phyloP scores from a whole-genome alignment of 1,140 invertebrate species.

The Atta colombica region DNA sequence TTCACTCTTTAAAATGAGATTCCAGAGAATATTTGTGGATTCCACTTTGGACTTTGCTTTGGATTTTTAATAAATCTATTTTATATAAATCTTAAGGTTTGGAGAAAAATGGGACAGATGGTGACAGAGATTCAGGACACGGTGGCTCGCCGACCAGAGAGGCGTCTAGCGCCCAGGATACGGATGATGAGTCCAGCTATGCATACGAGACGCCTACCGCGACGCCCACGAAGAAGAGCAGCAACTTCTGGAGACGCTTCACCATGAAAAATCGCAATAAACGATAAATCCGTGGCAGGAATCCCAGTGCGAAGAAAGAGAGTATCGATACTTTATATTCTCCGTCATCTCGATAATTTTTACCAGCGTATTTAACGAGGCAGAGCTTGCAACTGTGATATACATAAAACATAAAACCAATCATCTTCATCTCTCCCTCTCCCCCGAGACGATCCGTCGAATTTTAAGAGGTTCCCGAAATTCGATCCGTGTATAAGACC shows the following conservation, averaged over 20 bases:
- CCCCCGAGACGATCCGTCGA: slow-evolving; percentile 22
- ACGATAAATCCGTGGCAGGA: slow-evolving; percentile 86
- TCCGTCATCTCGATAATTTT: slow-evolving; percentile 66
- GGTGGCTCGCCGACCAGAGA: slow-evolving; percentile 86
- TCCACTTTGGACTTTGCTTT: not conserved
- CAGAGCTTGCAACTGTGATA: slow-evolving; percentile 85
- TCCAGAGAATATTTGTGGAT: not conserved
- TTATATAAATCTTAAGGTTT: slow-evolving; percentile 70
- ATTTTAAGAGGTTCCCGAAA: slow-evolving; percentile 66
- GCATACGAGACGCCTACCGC: slow-evolving; percentile 83
- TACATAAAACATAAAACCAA: slow-evolving; percentile 78
- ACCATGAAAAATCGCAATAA: slow-evolving; percentile 91
- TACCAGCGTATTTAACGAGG: slow-evolving; percentile 76
- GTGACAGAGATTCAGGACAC: slow-evolving; percentile 88
- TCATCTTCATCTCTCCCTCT: slow-evolving; percentile 46
- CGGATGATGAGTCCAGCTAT: slow-evolving; percentile 84
- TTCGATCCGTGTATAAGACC: not conserved
- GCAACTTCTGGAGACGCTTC: slow-evolving; percentile 91
- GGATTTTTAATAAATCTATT: not conserved
- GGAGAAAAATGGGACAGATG: slow-evolving; percentile 86
- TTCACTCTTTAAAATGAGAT: no score
- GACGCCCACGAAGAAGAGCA: slow-evolving; percentile 87
- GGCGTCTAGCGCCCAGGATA: slow-evolving; percentile 81
- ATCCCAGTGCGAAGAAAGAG: slow-evolving; percentile 8
- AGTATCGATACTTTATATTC: slow-evolving; percentile 61